Evolutionary conservation across 2,113 vertebrate species (phyloP).

Genomic region (Notarius quadriscutis): DNA sequence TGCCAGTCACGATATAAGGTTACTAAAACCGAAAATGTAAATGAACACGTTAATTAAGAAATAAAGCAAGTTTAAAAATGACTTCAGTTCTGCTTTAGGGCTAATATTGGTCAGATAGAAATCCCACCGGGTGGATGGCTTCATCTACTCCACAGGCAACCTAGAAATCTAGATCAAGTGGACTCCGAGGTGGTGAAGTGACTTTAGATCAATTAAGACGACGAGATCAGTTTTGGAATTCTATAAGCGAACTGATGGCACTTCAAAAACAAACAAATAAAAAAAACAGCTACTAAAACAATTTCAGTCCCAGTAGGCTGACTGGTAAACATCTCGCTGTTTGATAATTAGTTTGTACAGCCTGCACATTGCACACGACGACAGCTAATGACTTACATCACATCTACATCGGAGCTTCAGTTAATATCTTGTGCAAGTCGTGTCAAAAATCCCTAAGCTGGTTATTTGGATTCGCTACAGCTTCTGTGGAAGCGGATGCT

Average conservation of each 20-base stretch:
- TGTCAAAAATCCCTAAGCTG: not conserved
- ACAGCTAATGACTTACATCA: conserved; percentile 21
- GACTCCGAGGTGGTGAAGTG: not conserved
- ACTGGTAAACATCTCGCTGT: not conserved
- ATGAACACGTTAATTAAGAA: too few species aligned
- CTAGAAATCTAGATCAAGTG: not conserved
- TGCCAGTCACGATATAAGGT: too few species aligned
- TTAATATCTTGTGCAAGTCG: conserved; percentile 6
- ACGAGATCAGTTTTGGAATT: not conserved
- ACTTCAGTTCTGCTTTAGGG: too few species aligned
- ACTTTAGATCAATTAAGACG: not conserved
- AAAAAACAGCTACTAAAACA: not conserved
- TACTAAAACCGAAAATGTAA: too few species aligned
- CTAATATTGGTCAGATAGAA: too few species aligned
- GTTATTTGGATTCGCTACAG: not conserved
- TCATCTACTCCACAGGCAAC: not conserved
- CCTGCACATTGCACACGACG: not conserved
- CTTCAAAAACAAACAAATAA: not conserved
- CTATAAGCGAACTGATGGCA: not conserved
- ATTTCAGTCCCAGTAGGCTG: not conserved
- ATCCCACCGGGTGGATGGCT: too few species aligned
- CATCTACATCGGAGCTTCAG: not conserved
- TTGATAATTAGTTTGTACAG: not conserved
- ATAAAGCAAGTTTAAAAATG: too few species aligned
- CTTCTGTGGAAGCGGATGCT: conserved; percentile 9